These are phyloP conservation scores for Tetragnatha montana DNA, from an alignment of 2,888 invertebrate genomes.

Conservation along the genomic window DNA sequence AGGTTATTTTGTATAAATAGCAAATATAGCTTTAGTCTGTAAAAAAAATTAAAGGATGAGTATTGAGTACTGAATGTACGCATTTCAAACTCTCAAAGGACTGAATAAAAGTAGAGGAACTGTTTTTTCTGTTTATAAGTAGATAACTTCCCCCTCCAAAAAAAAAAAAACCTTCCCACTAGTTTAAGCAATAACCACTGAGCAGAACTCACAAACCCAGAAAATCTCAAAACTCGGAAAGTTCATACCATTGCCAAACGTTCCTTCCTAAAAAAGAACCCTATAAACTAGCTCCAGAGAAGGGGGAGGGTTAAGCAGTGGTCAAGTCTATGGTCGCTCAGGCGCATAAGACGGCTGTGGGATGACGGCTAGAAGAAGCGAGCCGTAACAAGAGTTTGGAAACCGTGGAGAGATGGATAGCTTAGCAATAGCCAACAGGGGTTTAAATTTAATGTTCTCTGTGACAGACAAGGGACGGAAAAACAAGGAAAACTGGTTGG, in stretches of 20 bases:
- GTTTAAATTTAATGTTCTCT: constrained; percentile 34
- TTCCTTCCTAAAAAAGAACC: background rate
- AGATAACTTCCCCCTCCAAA: no score
- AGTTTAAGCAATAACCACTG: no score
- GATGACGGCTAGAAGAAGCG: background rate
- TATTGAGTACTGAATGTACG: no score
- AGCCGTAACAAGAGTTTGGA: constrained; percentile 5
- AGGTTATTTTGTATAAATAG: no score
- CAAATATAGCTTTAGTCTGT: no score
- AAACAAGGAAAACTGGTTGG: constrained; percentile 6
- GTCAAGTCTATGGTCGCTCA: constrained; percentile 4
- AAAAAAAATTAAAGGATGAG: no score
- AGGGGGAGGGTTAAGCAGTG: constrained; percentile 5
- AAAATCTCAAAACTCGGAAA: background rate
- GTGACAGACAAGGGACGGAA: background rate
- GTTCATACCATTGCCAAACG: background rate
- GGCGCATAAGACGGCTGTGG: background rate
- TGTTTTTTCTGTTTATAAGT: no score
- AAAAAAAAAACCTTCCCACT: no score
- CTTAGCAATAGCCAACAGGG: background rate
- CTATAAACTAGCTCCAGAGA: background rate
- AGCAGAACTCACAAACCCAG: no score
- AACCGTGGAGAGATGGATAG: constrained; percentile 21
- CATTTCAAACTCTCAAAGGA: no score
- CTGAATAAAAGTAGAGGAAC: no score